These are phyloP conservation scores for Schizothorax lantsangensis DNA, from an alignment of 2,797 vertebrate genomes.

Conservation along the genomic window DNA sequence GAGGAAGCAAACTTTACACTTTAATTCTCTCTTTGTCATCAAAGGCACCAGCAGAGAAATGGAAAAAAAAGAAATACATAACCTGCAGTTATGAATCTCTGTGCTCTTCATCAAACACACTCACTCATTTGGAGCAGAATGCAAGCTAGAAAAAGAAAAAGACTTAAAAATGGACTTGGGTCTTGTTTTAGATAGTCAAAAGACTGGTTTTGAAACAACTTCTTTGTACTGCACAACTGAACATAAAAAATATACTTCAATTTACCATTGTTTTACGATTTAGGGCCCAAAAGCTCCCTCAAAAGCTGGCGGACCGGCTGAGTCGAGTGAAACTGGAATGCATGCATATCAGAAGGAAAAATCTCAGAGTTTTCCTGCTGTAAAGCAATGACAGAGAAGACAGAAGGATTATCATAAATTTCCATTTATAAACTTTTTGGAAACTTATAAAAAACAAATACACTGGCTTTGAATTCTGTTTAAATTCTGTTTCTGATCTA, in stretches of 20 bases:
- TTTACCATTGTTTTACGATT: not conserved
- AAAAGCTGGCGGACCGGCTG: constrained; percentile 1
- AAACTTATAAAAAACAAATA: constrained; percentile 47
- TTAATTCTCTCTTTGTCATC: constrained; percentile 78
- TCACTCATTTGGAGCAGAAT: constrained; percentile 57
- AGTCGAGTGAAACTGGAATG: constrained; percentile 17
- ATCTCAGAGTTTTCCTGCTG: constrained; percentile 13
- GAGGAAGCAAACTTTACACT: constrained; percentile 78
- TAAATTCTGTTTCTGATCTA: not conserved
- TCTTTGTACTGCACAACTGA: constrained; percentile 10
- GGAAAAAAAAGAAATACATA: constrained; percentile 72
- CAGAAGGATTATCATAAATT: constrained; percentile 77
- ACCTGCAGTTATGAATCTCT: constrained; percentile 77
- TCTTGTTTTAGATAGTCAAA: constrained; percentile 15
- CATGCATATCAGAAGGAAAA: constrained; percentile 63
- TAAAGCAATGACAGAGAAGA: constrained; percentile 66
- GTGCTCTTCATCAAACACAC: constrained; percentile 66
- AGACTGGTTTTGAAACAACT: not conserved
- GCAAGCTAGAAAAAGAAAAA: not conserved
- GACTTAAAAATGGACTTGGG: not conserved
- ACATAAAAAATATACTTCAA: not conserved
- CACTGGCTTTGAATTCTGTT: not conserved
- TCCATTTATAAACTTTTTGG: constrained; percentile 69
- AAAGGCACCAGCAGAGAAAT: constrained; percentile 72
- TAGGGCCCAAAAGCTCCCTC: not conserved